Conservation (phyloP, 2,797 vertebrate species). For the Oryzias sinensis region DNA sequence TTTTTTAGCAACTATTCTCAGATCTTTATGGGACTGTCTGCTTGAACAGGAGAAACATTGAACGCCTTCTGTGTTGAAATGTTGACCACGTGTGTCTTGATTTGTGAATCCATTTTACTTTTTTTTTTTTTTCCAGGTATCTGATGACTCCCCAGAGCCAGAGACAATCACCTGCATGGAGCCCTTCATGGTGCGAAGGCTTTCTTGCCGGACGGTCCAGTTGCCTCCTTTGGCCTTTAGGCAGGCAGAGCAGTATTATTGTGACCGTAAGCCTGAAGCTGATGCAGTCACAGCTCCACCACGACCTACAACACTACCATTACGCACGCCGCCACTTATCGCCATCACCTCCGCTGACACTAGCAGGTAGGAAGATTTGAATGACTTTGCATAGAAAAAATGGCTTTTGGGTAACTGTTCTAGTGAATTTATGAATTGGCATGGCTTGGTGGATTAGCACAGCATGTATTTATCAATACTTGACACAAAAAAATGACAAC, state of each 20-base stretch:
- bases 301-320: constrained; percentile 86
- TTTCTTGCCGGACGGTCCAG: constrained; percentile 87
- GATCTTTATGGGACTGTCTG: neutral
- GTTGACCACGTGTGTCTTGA: neutral
- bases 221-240: constrained; percentile 92
- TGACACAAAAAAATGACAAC: neutral
- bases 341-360: constrained; percentile 92
- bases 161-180: constrained; percentile 82
- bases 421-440: neutral
- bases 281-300: constrained; percentile 81
- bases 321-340: constrained; percentile 89
- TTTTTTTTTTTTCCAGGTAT: constrained; percentile 72
- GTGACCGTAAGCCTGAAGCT: constrained; percentile 80
- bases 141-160: constrained; percentile 83
- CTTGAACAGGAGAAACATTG: neutral
- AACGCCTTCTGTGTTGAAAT: neutral
- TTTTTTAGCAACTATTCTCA: neutral
- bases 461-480: constrained; percentile 12
- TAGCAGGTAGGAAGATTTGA: constrained; percentile 79
- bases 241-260: constrained; percentile 89
- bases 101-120: constrained; percentile 8
- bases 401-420: constrained; percentile 2
- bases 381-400: neutral
- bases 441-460: constrained; percentile 24
- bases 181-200: constrained; percentile 86